Percentiles rank a stretch among this genome's conserved stretches.
These are phyloP conservation scores for Sander vitreus DNA, from an alignment of 2,113 vertebrate genomes.

Conservation along the genomic window DNA sequence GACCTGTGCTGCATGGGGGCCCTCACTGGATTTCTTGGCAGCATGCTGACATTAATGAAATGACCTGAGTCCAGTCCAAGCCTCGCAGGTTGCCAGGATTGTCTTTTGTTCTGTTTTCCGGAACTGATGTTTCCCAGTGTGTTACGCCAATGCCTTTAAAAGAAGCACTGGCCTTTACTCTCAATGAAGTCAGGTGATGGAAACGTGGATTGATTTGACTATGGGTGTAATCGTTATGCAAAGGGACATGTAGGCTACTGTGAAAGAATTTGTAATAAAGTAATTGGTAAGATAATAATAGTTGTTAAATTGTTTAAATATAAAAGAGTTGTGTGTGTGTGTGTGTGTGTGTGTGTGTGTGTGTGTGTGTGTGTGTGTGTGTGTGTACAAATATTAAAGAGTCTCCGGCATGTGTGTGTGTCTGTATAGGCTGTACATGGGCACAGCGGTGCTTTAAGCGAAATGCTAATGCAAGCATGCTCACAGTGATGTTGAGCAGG, in stretches of 20 bases:
- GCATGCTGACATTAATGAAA: conserved; percentile 1
- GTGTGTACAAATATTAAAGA: too few relatives aligned
- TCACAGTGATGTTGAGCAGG: too few relatives aligned
- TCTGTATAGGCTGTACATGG: too few relatives aligned
- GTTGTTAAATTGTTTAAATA: too few relatives aligned
- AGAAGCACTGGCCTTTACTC: not conserved
- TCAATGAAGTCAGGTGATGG: not conserved
- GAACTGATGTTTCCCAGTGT: not conserved
- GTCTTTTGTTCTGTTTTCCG: not conserved
- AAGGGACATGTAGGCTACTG: not conserved
- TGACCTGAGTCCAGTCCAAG: not conserved
- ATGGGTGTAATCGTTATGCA: not conserved
- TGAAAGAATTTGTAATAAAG: not conserved
- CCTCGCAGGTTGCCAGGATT: not conserved
- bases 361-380: too few relatives aligned
- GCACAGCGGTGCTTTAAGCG: too few relatives aligned
- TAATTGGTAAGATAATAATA: too few relatives aligned
- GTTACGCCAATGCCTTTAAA: not conserved
- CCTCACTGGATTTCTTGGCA: not conserved
- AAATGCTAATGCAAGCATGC: too few relatives aligned
- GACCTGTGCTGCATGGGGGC: not conserved
- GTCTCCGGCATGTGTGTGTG: too few relatives aligned
- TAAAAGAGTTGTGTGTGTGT: too few relatives aligned
- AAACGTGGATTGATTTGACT: not conserved
- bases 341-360: too few relatives aligned